Evolutionary conservation across 2,888 invertebrate species (phyloP), one percentile per base, ranked within the genome.

Genomic region (Drosophila infuscata): DNA sequence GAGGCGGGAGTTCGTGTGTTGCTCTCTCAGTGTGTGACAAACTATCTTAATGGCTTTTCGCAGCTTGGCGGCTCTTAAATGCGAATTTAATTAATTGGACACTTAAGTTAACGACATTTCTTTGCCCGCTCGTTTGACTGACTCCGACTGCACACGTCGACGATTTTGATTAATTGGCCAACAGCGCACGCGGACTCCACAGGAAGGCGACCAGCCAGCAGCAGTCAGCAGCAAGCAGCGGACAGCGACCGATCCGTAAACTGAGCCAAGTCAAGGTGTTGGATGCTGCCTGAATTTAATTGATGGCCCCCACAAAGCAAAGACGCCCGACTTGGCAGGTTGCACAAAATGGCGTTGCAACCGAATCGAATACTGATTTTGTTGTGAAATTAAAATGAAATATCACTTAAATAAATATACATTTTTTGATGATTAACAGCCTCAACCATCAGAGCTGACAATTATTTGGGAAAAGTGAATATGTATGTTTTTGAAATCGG

Each of bases 11-110:
- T 38, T 59, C 64, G 71, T 68, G 57, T 49, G 67, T 36, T 49
- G 54, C 62, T 57, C 62, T 68, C 78, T 56, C 51, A 57, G 77
- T 71, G 72, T 77, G 80, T 82, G 71, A 92, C 91, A 91, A 91
- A 92, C 92, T 91, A 91, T 91, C 91, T 92, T 92, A 93, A 93
- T 93, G 93, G 92, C 81, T 92, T 93, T 93, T 93, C 93, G 92
- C 93, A 93, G 93, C 93, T 93, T 93, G 93, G 92, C 91, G 92
- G 93, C 93, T 92, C 91, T 92, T 93, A 93, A 93, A 93, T 93
- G 92, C 92, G 93, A 93, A 92, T 92, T 93, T 93, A 93, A 93
- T 93, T 93, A 93, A 93, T 93, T 93, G 93, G 92, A 92, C 92
- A 93, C 93, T 93, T 93, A 93, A 93, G 92, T 93, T 93, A 93